Evolutionary conservation across 2,113 vertebrate genomes (phyloP).

Genomic region (Podarcis cretensis): DNA sequence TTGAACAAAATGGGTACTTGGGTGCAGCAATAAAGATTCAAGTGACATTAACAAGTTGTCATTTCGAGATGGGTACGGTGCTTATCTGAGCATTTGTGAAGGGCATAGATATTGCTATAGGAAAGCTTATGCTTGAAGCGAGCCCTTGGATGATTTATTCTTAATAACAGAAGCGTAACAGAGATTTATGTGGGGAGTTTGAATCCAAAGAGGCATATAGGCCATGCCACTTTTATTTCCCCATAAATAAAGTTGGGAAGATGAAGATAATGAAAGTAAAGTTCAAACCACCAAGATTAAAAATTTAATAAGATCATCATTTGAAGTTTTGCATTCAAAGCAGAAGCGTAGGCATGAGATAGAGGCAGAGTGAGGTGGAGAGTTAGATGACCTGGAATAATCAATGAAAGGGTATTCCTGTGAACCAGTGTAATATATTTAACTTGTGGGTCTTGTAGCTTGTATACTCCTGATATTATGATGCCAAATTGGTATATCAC

Average conservation of each 20-base stretch:
- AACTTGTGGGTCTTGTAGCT: neutral
- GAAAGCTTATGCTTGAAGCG: neutral
- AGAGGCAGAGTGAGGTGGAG: neutral
- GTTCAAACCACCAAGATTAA: constrained; percentile 4
- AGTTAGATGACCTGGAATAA: neutral
- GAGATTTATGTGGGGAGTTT: neutral
- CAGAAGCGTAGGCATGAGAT: constrained; percentile 5
- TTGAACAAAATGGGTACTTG: neutral
- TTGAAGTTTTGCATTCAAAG: neutral
- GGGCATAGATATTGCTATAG: neutral
- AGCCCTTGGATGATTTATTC: constrained; percentile 3
- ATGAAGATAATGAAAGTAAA: neutral
- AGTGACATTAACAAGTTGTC: neutral
- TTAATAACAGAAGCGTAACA: neutral
- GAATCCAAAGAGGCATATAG: neutral
- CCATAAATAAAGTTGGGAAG: neutral
- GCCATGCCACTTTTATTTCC: neutral
- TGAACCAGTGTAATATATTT: neutral
- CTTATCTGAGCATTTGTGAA: constrained; percentile 15
- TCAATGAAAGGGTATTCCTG: neutral
- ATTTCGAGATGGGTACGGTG: neutral
- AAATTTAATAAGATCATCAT: constrained; percentile 14
- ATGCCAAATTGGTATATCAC: neutral
- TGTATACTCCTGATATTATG: neutral
- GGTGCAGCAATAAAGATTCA: constrained; percentile 5